Evolutionary conservation across 2,113 vertebrate genomes (phyloP).

Genomic region (Erythrocercus mccallii): DNA sequence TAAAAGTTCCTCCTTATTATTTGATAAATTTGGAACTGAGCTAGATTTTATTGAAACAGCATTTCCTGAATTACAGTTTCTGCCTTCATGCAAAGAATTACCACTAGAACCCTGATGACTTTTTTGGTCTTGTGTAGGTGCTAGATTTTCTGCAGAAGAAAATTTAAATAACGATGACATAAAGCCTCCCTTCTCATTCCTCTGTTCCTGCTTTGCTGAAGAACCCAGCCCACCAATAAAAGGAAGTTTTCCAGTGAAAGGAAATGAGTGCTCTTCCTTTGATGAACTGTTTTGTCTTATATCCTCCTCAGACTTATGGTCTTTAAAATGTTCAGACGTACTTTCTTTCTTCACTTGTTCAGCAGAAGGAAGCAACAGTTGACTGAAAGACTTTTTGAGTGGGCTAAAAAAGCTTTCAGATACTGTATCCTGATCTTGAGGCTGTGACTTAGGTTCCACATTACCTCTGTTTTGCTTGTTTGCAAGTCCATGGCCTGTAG

Average conservation of each 20-base stretch:
- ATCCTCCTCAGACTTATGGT: constrained; percentile 73
- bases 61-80: constrained; percentile 2
- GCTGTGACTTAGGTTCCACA: background rate
- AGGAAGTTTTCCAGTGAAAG: constrained; percentile 70
- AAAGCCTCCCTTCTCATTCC: constrained; percentile 60
- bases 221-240: constrained; percentile 65
- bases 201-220: constrained; percentile 65
- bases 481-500: background rate
- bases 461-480: background rate
- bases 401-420: constrained; percentile 79
- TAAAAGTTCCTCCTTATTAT: background rate
- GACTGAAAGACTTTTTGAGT: constrained; percentile 86
- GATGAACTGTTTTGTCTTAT: constrained; percentile 26
- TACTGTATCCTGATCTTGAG: background rate
- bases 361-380: constrained; percentile 75
- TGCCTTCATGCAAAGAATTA: background rate
- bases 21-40: constrained; percentile 48
- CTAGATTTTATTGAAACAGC: constrained; percentile 7
- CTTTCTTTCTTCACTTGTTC: constrained; percentile 52
- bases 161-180: constrained; percentile 77
- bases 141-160: constrained; percentile 74
- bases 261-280: constrained; percentile 64
- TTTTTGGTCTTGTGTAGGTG: constrained; percentile 24
- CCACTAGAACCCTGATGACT: background rate
- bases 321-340: constrained; percentile 35